Evolutionary conservation across 2,113 vertebrate genomes (phyloP).

Genomic region (Saguinus imperator): DNA sequence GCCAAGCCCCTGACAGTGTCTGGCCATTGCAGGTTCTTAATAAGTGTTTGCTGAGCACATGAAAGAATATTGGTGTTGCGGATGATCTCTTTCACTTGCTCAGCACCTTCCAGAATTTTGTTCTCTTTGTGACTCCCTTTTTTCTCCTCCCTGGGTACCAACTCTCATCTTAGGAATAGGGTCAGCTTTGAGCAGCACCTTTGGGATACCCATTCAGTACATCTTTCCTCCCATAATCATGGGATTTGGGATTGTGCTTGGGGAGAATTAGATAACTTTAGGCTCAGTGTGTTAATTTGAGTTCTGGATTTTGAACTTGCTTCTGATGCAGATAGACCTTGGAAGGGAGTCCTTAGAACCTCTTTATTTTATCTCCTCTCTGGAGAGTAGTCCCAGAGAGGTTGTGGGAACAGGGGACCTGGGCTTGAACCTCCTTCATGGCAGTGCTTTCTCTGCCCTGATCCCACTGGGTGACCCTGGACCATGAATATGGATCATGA

Average conservation of each 20-base stretch:
- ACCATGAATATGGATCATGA: not conserved
- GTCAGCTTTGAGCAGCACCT: not conserved
- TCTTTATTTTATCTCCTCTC: not conserved
- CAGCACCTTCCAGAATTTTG: not conserved
- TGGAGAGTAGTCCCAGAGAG: not conserved
- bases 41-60: not conserved
- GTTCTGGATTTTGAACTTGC: not conserved
- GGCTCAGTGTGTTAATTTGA: not conserved
- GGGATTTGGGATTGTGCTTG: not conserved
- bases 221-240: not conserved
- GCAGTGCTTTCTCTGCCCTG: not conserved
- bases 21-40: not conserved
- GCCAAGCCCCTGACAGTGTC: not conserved
- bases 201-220: not conserved
- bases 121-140: not conserved
- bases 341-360: not conserved
- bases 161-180: not conserved
- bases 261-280: not conserved
- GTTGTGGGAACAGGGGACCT: not conserved
- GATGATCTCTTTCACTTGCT: not conserved
- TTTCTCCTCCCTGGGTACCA: not conserved
- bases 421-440: not conserved
- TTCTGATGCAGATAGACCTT: not conserved
- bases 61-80: not conserved
- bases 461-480: not conserved